Base-by-base conservation (phyloP, 1,140 invertebrate species). In the Streblospio benedicti region DNA sequence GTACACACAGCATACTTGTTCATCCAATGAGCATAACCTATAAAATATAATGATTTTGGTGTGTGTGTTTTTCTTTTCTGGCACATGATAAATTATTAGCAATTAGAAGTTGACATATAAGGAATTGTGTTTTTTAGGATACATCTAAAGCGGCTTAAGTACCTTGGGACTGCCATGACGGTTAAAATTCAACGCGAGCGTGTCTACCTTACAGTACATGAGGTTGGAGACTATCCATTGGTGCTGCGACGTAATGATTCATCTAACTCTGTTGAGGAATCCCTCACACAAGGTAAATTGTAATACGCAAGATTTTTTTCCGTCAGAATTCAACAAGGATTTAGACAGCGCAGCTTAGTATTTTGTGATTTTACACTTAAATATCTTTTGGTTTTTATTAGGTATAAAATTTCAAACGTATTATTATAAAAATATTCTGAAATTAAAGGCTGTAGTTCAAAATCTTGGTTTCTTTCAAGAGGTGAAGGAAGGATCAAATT, bases 141-240 rank as follows among this genome's bases (percentile, higher is more conserved):
- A n/a, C n/a, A n/a, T 20, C 33, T 62, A 31, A 32, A 32, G 25
- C 32, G 38, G 30, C 43, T 62, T n/a, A 41, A 62, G 9, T 62
- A 62, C 28, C 49, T 62, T 23, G 27, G 52, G 28, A 38, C 53
- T 23, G 57, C 50, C 20, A 31, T 62, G 45, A 58, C 60, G 23
- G 30, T 62, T 31, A 44, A 31, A 28, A 62, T 62, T 28, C 54
- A 62, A 41, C 27, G 2, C 16, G 27, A 62, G 16, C 57, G 57
- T 35, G 44, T 49, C 6, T 51, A 45, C 14, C n/a, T n/a, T 23
- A 20, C 18, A 1, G 44, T 62, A 1, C 55, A 31, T 47, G 43
- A 38, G 23, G 32, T 49, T 38, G 43, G 27, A 12, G 23, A 35
- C 16, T 62, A 38, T 32, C 60, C 54, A 5, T 49, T 62, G 16